These are phyloP conservation scores for Tiliacea aurago DNA, from an alignment of 2,888 invertebrate genomes.

Conservation along the genomic window DNA sequence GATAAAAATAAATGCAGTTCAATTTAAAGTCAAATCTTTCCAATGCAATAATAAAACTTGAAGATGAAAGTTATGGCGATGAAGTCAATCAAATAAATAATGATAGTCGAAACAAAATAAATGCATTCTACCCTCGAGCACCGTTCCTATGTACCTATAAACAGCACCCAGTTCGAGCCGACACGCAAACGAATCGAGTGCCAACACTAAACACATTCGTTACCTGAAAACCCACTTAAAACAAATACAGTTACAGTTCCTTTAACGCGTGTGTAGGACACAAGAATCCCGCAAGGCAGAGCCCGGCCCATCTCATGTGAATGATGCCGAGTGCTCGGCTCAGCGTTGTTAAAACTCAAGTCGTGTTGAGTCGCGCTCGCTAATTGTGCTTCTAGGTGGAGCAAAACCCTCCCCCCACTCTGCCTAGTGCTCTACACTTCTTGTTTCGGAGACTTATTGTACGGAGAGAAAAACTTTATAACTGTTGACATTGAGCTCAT, in stretches of 20 bases:
- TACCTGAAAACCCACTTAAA: slow-evolving; percentile 68
- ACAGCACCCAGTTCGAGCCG: slow-evolving; percentile 12
- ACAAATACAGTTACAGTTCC: slow-evolving; percentile 73
- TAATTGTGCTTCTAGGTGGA: slow-evolving; percentile 87
- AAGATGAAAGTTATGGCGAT: not conserved
- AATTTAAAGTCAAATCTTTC: not conserved
- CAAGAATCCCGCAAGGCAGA: slow-evolving; percentile 76
- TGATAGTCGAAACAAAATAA: slow-evolving; percentile 30
- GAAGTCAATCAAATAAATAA: slow-evolving; percentile 16
- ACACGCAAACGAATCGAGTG: slow-evolving; percentile 40
- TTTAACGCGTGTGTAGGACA: slow-evolving; percentile 77
- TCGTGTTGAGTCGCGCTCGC: slow-evolving; percentile 88
- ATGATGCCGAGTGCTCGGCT: slow-evolving; percentile 85
- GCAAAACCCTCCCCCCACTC: slow-evolving; percentile 64
- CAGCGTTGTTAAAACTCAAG: slow-evolving; percentile 90
- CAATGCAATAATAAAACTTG: slow-evolving; percentile 14
- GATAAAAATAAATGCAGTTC: not conserved
- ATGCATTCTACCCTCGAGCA: not conserved
- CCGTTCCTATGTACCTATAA: not conserved
- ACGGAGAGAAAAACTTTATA: slow-evolving; percentile 80
- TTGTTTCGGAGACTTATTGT: slow-evolving; percentile 82
- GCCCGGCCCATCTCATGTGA: slow-evolving; percentile 82
- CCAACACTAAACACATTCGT: slow-evolving; percentile 57
- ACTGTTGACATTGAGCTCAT: slow-evolving; percentile 87
- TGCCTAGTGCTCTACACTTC: slow-evolving; percentile 82